Evolutionary conservation across 2,888 invertebrate species (phyloP).

Genomic region (Dorcus hopei): DNA sequence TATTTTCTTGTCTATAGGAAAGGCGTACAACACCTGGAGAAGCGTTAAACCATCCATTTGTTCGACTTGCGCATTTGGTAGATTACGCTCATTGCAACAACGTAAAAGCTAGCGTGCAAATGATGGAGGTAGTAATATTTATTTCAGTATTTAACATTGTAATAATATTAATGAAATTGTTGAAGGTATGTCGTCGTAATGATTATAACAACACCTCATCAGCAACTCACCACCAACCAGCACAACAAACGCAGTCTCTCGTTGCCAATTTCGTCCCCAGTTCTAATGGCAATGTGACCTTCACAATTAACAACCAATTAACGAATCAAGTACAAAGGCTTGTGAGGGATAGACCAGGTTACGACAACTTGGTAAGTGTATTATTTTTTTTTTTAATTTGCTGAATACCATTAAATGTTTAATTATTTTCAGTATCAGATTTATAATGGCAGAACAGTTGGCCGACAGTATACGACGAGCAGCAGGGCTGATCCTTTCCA

Average conservation of each 20-base stretch:
- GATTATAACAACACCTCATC: slow-evolving; percentile 47
- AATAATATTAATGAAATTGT: slow-evolving; percentile 3
- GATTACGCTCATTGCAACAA: slow-evolving; percentile 97
- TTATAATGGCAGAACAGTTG: slow-evolving; percentile 69
- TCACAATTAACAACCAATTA: slow-evolving; percentile 89
- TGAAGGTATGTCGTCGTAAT: slow-evolving; percentile 62
- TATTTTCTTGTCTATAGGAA: slow-evolving; percentile 58
- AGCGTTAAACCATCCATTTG: slow-evolving; percentile 93
- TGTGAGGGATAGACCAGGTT: slow-evolving; percentile 70
- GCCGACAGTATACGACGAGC: slow-evolving; percentile 64
- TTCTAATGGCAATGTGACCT: slow-evolving; percentile 80
- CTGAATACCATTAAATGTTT: neutral
- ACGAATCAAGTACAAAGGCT: slow-evolving; percentile 71
- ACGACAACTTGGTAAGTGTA: slow-evolving; percentile 67
- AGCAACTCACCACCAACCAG: slow-evolving; percentile 52
- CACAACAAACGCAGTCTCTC: slow-evolving; percentile 52
- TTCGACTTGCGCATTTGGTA: slow-evolving; percentile 86
- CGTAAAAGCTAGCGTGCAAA: slow-evolving; percentile 94
- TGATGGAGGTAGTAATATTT: slow-evolving; percentile 77
- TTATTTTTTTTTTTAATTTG: slow-evolving; percentile 3
- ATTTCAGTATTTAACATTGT: neutral
- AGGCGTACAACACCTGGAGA: slow-evolving; percentile 93
- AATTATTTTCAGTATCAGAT: slow-evolving; percentile 67
- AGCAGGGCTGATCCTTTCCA: slow-evolving; percentile 80
- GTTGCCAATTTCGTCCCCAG: slow-evolving; percentile 76